A percentile compares a stretch with the other conserved stretches of the same genome.
Conservation (phyloP, 2,888 invertebrate species). For the Rotaria macrura region DNA sequence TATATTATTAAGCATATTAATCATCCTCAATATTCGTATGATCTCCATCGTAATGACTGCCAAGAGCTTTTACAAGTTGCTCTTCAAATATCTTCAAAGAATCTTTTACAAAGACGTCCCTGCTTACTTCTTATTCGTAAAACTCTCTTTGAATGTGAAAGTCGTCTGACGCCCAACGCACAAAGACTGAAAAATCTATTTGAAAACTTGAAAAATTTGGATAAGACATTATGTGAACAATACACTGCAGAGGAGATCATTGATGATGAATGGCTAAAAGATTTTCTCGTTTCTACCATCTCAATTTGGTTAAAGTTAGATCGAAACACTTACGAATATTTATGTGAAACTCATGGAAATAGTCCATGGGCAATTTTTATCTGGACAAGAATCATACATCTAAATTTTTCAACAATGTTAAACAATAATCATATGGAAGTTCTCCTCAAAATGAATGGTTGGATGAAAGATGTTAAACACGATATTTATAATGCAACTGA, state of each 20-base stretch:
- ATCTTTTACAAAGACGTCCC: not conserved
- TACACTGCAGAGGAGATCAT: not conserved
- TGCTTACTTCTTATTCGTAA: not conserved
- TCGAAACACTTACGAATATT: not conserved
- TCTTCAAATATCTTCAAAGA: not conserved
- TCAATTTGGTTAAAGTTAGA: not conserved
- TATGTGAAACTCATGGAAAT: not conserved
- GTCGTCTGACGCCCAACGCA: not conserved
- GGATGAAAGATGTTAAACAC: not conserved
- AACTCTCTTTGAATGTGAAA: not conserved
- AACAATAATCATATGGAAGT: not conserved
- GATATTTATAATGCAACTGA: not conserved
- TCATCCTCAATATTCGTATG: not conserved
- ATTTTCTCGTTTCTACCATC: not conserved
- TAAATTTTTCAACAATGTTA: not conserved
- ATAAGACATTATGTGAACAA: too few relatives aligned
- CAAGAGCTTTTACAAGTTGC: not conserved
- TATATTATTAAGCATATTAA: not conserved
- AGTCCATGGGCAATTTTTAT: not conserved
- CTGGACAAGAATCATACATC: not conserved
- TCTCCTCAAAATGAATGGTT: not conserved
- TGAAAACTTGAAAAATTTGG: too few relatives aligned
- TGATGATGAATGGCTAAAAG: not conserved
- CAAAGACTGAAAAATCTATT: not conserved
- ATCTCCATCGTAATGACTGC: not conserved